phyloP scores from a whole-genome alignment of 2,888 invertebrate species.

The Teleiodes luculella region DNA sequence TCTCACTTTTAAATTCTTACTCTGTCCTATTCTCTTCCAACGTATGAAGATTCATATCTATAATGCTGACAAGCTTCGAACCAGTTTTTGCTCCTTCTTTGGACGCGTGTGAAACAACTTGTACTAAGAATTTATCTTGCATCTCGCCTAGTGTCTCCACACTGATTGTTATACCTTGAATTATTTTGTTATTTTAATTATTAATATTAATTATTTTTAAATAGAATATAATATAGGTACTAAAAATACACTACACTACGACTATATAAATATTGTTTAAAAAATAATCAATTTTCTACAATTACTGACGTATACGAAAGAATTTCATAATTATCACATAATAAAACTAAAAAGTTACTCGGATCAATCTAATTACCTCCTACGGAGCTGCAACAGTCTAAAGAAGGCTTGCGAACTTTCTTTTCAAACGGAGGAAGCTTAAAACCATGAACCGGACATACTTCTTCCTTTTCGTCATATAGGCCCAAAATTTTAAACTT shows the following conservation, averaged over 20 bases:
- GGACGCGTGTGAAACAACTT: slow-evolving; percentile 79
- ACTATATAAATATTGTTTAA: too few species aligned
- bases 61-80: slow-evolving; percentile 78
- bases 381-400: slow-evolving; percentile 71
- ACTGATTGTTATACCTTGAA: slow-evolving; percentile 60
- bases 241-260: too few species aligned
- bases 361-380: slow-evolving; percentile 46
- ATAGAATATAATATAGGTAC: neutral
- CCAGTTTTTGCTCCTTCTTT: slow-evolving; percentile 77
- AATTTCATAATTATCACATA: slow-evolving; percentile 1
- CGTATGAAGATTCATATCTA: slow-evolving; percentile 80
- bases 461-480: slow-evolving; percentile 33
- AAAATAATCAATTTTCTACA: too few species aligned
- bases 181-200: neutral
- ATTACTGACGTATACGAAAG: too few species aligned
- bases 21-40: slow-evolving; percentile 82
- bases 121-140: slow-evolving; percentile 77
- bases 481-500: slow-evolving; percentile 56
- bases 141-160: slow-evolving; percentile 69
- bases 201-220: neutral
- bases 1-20: slow-evolving; percentile 41
- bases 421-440: slow-evolving; percentile 47
- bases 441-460: slow-evolving; percentile 41
- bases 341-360: neutral
- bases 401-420: slow-evolving; percentile 50